phyloP scores from a whole-genome alignment of 2,797 vertebrate genomes.

The Hyperoplus lanceolatus region DNA sequence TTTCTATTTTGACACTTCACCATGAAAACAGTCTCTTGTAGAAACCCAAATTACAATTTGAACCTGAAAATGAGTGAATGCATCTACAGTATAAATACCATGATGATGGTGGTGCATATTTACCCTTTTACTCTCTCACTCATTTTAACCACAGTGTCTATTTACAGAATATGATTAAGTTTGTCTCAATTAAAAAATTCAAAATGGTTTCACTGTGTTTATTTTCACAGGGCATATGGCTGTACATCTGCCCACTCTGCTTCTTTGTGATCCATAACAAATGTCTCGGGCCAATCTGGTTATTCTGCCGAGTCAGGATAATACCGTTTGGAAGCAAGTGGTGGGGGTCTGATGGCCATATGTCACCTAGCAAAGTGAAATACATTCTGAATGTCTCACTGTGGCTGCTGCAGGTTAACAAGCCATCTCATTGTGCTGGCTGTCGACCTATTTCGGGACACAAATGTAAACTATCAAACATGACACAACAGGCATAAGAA shows the following conservation, averaged over 20 bases:
- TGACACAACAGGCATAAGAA: conserved; percentile 1
- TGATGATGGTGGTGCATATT: neutral
- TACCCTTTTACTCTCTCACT: no score
- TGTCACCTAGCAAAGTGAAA: conserved; percentile 63
- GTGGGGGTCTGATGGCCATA: conserved; percentile 63
- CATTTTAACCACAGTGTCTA: neutral
- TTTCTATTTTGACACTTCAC: no score
- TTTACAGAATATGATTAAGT: neutral
- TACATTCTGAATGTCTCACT: conserved; percentile 37
- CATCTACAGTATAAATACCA: neutral
- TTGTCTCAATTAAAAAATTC: neutral
- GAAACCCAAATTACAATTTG: no score
- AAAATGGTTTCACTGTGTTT: conserved; percentile 18
- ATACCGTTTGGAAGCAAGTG: conserved; percentile 46
- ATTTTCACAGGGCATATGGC: conserved; percentile 47
- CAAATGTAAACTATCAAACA: conserved; percentile 10
- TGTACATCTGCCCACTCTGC: conserved; percentile 58
- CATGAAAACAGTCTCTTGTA: no score
- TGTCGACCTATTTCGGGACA: neutral
- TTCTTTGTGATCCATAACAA: conserved; percentile 65
- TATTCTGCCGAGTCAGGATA: conserved; percentile 64
- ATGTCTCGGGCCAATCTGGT: conserved; percentile 55
- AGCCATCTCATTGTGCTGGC: conserved; percentile 25
- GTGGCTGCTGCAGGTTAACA: conserved; percentile 51
- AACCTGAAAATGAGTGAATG: no score